Evolutionary conservation across 2,888 invertebrate genomes (phyloP).

Genomic region (Caenorhabditis sp.): DNA sequence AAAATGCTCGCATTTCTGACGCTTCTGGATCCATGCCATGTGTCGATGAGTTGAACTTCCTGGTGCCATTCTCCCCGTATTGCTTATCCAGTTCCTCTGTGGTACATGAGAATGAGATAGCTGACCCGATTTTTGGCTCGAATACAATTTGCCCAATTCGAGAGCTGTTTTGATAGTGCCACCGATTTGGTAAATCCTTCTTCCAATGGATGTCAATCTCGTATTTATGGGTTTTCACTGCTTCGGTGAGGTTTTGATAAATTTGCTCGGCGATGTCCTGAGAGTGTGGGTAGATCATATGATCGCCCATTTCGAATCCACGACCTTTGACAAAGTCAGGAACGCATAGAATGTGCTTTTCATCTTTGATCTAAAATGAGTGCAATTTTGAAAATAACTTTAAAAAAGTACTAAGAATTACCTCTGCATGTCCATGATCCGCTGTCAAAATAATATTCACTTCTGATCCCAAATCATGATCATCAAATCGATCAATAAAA

Average conservation of each 20-base stretch:
- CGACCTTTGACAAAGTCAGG: constrained; percentile 43
- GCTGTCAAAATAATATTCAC: constrained; percentile 73
- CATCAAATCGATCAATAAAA: constrained; percentile 63
- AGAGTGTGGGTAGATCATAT: constrained; percentile 61
- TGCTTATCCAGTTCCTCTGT: constrained; percentile 33
- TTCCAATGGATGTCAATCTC: constrained; percentile 51
- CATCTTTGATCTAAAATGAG: constrained; percentile 32
- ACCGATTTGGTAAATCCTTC: constrained; percentile 75
- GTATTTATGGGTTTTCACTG: constrained; percentile 35
- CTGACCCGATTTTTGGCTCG: constrained; percentile 71
- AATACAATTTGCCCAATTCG: constrained; percentile 74
- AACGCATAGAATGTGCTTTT: constrained; percentile 56
- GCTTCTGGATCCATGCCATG: constrained; percentile 51
- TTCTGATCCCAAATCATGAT: constrained; percentile 57
- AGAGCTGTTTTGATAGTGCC: constrained; percentile 77
- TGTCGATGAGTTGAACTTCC: constrained; percentile 50
- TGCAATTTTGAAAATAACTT: neutral
- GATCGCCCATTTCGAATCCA: constrained; percentile 53
- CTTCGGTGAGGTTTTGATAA: constrained; percentile 44
- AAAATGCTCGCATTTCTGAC: constrained; percentile 54
- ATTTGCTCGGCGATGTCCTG: constrained; percentile 34
- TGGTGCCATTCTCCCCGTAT: constrained; percentile 35
- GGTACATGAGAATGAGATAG: constrained; percentile 50
- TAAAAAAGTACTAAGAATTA: constrained; percentile 16
- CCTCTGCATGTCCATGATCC: constrained; percentile 73